A percentile compares a stretch with the other conserved stretches of the same genome.
These are phyloP conservation scores for Coregonus suidteri DNA, from an alignment of 2,797 vertebrate species.

Conservation along the genomic window DNA sequence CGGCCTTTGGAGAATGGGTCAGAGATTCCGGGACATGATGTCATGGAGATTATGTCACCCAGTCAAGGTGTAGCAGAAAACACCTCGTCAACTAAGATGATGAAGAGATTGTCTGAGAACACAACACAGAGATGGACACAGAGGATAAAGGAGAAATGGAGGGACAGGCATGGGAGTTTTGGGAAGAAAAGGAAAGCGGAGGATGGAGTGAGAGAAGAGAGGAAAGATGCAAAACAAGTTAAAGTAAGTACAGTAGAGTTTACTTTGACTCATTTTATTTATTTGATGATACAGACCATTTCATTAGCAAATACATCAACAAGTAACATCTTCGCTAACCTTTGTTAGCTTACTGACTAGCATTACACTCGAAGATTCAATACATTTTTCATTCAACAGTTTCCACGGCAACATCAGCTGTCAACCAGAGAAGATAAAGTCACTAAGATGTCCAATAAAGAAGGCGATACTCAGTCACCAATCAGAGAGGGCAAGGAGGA, in stretches of 20 bases:
- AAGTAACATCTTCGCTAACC: not conserved
- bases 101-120: slow-evolving; percentile 39
- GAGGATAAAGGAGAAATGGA: slow-evolving; percentile 70
- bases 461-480: slow-evolving; percentile 19
- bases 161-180: slow-evolving; percentile 51
- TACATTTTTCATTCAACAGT: slow-evolving; percentile 20
- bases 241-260: slow-evolving; percentile 43
- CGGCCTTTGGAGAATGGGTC: slow-evolving; percentile 34
- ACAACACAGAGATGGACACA: slow-evolving; percentile 68
- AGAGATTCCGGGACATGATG: slow-evolving; percentile 29
- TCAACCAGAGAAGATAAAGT: slow-evolving; percentile 14
- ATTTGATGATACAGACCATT: not conserved
- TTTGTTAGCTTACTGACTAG: not conserved
- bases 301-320: too few species aligned
- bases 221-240: slow-evolving; percentile 12
- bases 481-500: slow-evolving; percentile 29
- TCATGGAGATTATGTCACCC: slow-evolving; percentile 16
- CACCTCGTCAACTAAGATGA: slow-evolving; percentile 42
- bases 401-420: slow-evolving; percentile 41
- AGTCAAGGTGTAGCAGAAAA: slow-evolving; percentile 32
- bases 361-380: not conserved
- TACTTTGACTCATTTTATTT: slow-evolving; percentile 3
- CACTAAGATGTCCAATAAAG: slow-evolving; percentile 22
- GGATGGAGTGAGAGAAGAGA: slow-evolving; percentile 17
- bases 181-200: slow-evolving; percentile 45